Base-by-base conservation (phyloP, 2,797 vertebrate species). In the Odontamblyopus rebecca region DNA sequence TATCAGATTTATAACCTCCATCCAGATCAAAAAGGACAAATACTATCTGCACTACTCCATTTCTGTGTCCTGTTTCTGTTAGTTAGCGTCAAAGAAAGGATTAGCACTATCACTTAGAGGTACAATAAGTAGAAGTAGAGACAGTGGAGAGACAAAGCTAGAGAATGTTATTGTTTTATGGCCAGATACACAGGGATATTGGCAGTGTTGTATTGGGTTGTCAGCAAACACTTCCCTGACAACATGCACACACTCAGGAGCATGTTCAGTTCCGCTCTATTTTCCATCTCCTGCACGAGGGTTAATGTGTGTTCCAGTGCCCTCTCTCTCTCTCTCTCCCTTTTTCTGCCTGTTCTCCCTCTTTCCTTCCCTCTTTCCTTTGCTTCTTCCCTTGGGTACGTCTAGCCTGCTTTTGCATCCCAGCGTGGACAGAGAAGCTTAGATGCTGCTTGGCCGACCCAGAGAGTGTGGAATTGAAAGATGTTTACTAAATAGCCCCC, bases 291-390 rank as follows among this genome's bases (percentile, higher is more conserved):
- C 85, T 90, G 86, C 82, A 65, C 83, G 88, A 91, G 90, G 91
- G 88, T 91, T 92, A 90, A 91, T 92, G 87, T 89, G 89, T 87
- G 87, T 89, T 91, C 88, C 89, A 90, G 84, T 88, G 86, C 86
- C 89, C 87, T 89, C 56, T 59, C 59, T 27, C 86, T 77, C 85
- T 91, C 89, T 32, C 30, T 32, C 23, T 87, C 85, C 81, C 83
- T 85, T 74, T 83, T 74, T 75, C 67, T 77, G 35, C 81, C 71
- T 79, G 8, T 38, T 38, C 35, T 38, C 35, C 63, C 50, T 6
- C 26, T 18, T 44, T 41, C 38, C 38, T 41, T 41, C 8, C 50
- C 67, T 70, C 53, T 62, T 67, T 51, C 70, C 73, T 64, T 73
- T 69, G 61, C 81, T 73, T 73, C 77, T 64, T 92, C 88, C 84